These are phyloP conservation scores for Heliocidaris tuberculata DNA, from an alignment of 35 echinoderm and acorn worm genomes.

Conservation along the genomic window DNA sequence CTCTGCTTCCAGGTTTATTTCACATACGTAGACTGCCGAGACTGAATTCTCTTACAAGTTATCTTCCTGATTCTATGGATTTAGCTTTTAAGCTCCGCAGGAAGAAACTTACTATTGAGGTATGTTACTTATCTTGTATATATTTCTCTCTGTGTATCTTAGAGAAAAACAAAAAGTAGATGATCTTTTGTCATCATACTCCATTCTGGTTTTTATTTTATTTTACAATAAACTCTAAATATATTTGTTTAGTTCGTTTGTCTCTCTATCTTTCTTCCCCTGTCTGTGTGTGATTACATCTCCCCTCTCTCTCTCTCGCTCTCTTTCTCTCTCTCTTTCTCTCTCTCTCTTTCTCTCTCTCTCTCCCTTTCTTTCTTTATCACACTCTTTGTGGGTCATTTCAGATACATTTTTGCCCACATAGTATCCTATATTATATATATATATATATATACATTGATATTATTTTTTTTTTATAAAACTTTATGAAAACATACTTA, in stretches of 20 bases:
- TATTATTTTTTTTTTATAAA: too few species aligned
- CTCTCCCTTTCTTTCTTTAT: too few species aligned
- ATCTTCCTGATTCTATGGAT: conserved; percentile 60
- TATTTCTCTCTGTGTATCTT: not conserved
- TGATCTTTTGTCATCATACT: not conserved
- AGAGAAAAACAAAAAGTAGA: not conserved
- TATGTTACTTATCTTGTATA: not conserved
- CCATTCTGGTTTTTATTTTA: not conserved
- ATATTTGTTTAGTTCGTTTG: too few species aligned
- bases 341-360: not conserved
- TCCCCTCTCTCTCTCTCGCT: too few species aligned
- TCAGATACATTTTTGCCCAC: too few species aligned
- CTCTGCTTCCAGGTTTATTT: conserved; percentile 54
- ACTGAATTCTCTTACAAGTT: conserved; percentile 49
- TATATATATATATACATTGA: too few species aligned
- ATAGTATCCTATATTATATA: too few species aligned
- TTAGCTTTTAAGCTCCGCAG: conserved; percentile 63
- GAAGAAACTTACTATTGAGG: conserved; percentile 73
- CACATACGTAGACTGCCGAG: conserved; percentile 58
- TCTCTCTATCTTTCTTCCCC: too few species aligned
- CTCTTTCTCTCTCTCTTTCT: too few species aligned
- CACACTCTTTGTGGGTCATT: not conserved
- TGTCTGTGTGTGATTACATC: too few species aligned
- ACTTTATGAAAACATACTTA: too few species aligned
- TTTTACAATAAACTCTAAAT: not conserved